Base-by-base conservation (phyloP, 53 echinoderm and acorn worm species). In the Holothuria leucospilota region DNA sequence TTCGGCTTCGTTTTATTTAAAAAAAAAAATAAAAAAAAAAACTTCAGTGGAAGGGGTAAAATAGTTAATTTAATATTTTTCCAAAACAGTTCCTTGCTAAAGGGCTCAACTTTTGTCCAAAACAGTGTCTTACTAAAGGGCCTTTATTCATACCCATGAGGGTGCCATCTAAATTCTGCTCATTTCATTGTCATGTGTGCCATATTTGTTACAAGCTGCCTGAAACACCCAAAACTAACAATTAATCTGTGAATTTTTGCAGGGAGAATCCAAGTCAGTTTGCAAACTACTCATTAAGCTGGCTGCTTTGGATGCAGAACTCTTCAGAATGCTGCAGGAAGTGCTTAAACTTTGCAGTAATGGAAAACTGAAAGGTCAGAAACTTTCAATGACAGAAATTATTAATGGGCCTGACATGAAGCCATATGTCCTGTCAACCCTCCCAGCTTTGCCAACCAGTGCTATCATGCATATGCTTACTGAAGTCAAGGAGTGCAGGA, bases 361-460 rank as follows among this genome's bases (percentile, higher is more conserved):
- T 1, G 77, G 77, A 0, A 77, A 51, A 51, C 77, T 46, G 52
- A 77, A 77, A 20, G 51, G 77, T 18, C 77, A 77, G 51, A 46
- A 51, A 13, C 25, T 77, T 23, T 77, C 77, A 51, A 10, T n/a
- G 21, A 20, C 51, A 23, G 77, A 77, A 5, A 46, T 77, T 9
- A 26, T 34, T 5, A 77, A 77, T 77, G 77, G 77, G 20, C 77
- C 77, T 0, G 53, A 51, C 25, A 77, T 77, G 77, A 52, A 77
- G 13, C 77, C 77, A 20, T 77, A 77, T 26, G 24, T 77, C 39
- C 52, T 77, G 49, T 29, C 72, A 34, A 34, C 51, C 20, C 21
- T 77, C 1, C 77, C 77, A 49, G 51, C 53, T 8, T 34, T 77
- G 21, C 77, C 24, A 77, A 10, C 77, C 20, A 21, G 9, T 77